Base-by-base conservation (phyloP, 2,797 vertebrate genomes). In the Anabacerthia variegaticeps region DNA sequence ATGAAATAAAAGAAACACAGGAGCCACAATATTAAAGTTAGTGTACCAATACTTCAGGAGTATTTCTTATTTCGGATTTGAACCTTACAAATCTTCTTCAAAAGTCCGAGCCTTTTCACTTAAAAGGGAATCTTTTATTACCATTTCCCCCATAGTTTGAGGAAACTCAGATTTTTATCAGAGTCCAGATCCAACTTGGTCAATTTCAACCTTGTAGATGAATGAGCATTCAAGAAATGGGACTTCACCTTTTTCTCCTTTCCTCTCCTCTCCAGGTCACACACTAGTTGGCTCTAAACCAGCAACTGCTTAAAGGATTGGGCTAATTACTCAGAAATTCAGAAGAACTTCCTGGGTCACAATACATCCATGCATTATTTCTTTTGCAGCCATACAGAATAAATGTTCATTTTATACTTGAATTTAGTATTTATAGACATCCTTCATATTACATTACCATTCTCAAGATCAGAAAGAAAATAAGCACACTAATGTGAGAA, bases 401-500 rank as follows among this genome's bases (percentile, higher is more conserved):
- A 88, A 88, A 69, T 12, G n/a, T 71, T 90, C 39, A 63, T 86
- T 95, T 92, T 63, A 78, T 63, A 72, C 37, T 89, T 51, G 51
- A 37, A 44, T 80, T 82, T n/a, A 78, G 51, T 66, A 94, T 92
- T 95, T 85, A 87, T 10, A 80, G 65, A 65, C 43, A 58, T 88
- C 76, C 62, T 89, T 91, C 79, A 91, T 77, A 9, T 0, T 72
- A 85, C 34, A 56, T 80, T 88, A 83, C 36, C 30, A 23, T 56
- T 73, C 79, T 85, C 30, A 89, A 89, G 46, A 91, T 85, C 66
- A 85, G 72, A 93, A 96, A 95, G 72, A 92, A 96, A 95, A 96
- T 69, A 89, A 89, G 43, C 87, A 85, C 8, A 30, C 62, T 72
- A 89, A 92, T 68, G 66, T 73, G 62, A 85, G 27, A 51, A 71